Evolutionary conservation across 2,113 vertebrate species (phyloP).

Genomic region (Oxygymnocypris stewartii): DNA sequence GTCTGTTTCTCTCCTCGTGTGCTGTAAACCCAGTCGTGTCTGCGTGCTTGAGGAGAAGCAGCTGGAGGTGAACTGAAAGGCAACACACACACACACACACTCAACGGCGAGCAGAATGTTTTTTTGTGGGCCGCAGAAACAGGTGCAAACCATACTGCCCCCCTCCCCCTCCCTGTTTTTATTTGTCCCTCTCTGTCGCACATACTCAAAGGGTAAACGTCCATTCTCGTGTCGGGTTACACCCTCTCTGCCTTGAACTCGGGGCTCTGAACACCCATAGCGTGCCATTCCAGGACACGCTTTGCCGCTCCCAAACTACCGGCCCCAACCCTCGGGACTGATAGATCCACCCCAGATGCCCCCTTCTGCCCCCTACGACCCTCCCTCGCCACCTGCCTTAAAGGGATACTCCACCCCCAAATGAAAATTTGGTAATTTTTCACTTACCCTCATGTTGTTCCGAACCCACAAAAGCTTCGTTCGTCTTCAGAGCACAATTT

Average conservation of each 20-base stretch:
- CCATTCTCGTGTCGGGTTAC: slow-evolving; percentile 81
- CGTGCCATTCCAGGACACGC: slow-evolving; percentile 78
- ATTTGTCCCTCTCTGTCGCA: slow-evolving; percentile 68
- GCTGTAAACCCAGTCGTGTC: slow-evolving; percentile 62
- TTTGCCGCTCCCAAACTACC: slow-evolving; percentile 63
- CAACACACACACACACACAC: slow-evolving; percentile 49
- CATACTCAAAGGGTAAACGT: slow-evolving; percentile 81
- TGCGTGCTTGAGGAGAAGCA: slow-evolving; percentile 43
- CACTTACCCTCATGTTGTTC: too few species aligned
- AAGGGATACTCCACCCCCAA: too few species aligned
- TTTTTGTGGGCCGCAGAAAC: slow-evolving; percentile 49
- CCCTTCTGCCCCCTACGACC: not conserved
- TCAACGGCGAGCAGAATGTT: not conserved
- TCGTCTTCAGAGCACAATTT: too few species aligned
- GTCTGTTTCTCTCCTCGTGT: slow-evolving; percentile 12
- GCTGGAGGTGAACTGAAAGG: slow-evolving; percentile 69
- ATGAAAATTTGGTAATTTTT: too few species aligned
- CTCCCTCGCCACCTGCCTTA: slow-evolving; percentile 61
- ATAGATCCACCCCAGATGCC: slow-evolving; percentile 47
- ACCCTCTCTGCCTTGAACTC: slow-evolving; percentile 78
- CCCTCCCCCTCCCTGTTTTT: slow-evolving; percentile 74
- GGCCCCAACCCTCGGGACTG: slow-evolving; percentile 67
- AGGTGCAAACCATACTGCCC: slow-evolving; percentile 52
- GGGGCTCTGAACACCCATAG: slow-evolving; percentile 57
- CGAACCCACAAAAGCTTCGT: too few species aligned